Conservation (phyloP, 2,113 vertebrate genomes). For the Strix aluco region DNA sequence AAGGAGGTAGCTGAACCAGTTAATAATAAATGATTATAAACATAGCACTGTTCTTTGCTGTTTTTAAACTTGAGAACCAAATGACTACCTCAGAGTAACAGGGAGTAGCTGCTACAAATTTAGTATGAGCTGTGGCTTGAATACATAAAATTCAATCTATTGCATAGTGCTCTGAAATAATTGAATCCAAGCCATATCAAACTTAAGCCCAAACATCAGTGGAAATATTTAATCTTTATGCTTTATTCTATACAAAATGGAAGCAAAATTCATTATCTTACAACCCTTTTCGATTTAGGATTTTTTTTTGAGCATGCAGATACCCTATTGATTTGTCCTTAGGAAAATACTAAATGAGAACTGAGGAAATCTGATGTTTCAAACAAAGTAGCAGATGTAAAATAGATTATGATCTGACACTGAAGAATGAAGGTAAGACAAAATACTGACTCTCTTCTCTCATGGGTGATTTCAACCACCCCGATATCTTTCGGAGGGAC, state of each 20-base stretch:
- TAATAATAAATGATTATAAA: neutral
- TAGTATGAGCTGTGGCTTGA: neutral
- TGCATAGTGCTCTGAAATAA: neutral
- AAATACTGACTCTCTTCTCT: neutral
- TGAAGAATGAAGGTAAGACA: neutral
- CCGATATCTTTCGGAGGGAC: too few species aligned
- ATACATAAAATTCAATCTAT: neutral
- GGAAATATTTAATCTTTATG: neutral
- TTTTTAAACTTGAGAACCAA: neutral
- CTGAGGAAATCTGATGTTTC: neutral
- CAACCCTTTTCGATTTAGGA: neutral
- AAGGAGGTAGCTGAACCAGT: neutral
- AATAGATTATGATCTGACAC: neutral
- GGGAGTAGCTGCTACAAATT: neutral
- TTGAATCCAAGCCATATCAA: neutral
- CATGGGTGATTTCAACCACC: too few species aligned
- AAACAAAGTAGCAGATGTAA: neutral
- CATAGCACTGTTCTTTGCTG: neutral
- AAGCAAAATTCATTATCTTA: neutral
- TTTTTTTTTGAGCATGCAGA: neutral
- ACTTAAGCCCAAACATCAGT: neutral
- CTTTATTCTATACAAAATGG: neutral
- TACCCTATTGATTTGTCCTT: neutral
- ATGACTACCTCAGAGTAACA: neutral
- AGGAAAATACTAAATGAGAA: neutral